Evolutionary conservation across 2,797 vertebrate genomes (phyloP).

Genomic region (Microctenopoma stevenorrisi): DNA sequence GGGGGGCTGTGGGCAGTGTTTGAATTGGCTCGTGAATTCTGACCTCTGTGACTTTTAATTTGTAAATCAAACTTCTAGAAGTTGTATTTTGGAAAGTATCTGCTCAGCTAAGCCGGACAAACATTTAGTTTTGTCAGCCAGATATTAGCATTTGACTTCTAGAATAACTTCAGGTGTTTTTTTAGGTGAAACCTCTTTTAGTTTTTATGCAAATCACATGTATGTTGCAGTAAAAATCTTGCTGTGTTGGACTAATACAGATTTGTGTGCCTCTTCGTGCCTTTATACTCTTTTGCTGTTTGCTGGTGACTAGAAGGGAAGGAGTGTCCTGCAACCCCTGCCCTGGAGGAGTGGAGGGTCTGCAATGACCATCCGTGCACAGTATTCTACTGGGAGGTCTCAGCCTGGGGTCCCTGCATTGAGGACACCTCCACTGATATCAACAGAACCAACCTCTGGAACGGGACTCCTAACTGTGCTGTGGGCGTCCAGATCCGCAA

Average conservation of each 20-base stretch:
- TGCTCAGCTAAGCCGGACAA: conserved; percentile 38
- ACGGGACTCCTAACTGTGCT: conserved; percentile 81
- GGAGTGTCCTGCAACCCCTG: conserved; percentile 85
- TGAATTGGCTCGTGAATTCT: neutral
- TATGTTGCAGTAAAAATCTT: neutral
- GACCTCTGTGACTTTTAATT: conserved; percentile 36
- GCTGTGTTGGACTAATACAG: neutral
- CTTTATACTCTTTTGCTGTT: conserved; percentile 16
- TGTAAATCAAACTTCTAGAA: conserved; percentile 32
- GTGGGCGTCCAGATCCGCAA: conserved; percentile 90
- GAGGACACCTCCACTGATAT: conserved; percentile 75
- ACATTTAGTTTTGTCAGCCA: conserved; percentile 33
- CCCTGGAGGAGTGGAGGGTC: conserved; percentile 89
- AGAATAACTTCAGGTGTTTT: too few species aligned
- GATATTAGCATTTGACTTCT: conserved; percentile 4
- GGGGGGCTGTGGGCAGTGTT: conserved; percentile 9
- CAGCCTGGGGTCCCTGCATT: conserved; percentile 89
- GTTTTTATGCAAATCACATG: conserved; percentile 4
- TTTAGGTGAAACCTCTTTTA: conserved; percentile 2
- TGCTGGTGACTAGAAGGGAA: conserved; percentile 83
- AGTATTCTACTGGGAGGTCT: conserved; percentile 90
- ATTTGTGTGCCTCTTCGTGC: neutral
- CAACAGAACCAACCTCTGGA: conserved; percentile 78
- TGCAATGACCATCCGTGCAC: conserved; percentile 90
- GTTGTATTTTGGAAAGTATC: conserved; percentile 36